phyloP scores from a whole-genome alignment of 1,140 invertebrate species.

The Acromyrmex charruanus region DNA sequence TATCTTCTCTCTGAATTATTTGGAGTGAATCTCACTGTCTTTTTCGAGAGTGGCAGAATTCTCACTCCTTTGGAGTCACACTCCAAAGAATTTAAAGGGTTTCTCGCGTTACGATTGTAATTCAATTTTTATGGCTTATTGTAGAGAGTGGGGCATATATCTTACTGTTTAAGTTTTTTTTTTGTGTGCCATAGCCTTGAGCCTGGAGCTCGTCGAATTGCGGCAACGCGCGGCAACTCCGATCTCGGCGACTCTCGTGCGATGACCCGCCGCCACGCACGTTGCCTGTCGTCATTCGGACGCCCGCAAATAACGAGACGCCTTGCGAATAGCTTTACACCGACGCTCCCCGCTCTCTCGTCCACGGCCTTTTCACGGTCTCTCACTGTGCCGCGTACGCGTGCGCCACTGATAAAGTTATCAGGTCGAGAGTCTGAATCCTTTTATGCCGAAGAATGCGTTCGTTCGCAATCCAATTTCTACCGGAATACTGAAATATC shows the following conservation, averaged over 20 bases:
- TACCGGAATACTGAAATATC: neutral
- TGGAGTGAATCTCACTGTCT: too few relatives aligned
- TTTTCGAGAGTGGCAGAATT: too few relatives aligned
- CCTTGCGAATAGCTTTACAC: neutral
- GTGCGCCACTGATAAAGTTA: slow-evolving; percentile 3
- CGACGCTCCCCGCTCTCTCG: neutral
- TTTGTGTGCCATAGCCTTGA: too few relatives aligned
- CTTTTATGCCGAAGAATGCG: slow-evolving; percentile 1
- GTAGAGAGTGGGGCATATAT: too few relatives aligned
- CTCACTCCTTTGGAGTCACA: too few relatives aligned
- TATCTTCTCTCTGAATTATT: too few relatives aligned
- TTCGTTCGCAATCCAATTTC: slow-evolving; percentile 18
- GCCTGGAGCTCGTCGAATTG: slow-evolving; percentile 5
- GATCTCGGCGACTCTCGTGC: slow-evolving; percentile 41
- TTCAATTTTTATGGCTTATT: too few relatives aligned
- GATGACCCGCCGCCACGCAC: slow-evolving; percentile 34
- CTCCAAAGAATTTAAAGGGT: too few relatives aligned
- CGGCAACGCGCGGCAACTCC: slow-evolving; percentile 10
- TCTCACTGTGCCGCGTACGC: neutral
- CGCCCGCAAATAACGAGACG: slow-evolving; percentile 37
- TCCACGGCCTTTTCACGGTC: neutral
- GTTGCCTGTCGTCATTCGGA: slow-evolving; percentile 26
- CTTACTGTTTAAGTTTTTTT: too few relatives aligned
- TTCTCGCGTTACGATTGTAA: too few relatives aligned
- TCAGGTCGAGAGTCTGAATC: slow-evolving; percentile 25